These are phyloP conservation scores for Bombus difficillimus DNA, from an alignment of 1,140 invertebrate genomes.

Conservation along the genomic window DNA sequence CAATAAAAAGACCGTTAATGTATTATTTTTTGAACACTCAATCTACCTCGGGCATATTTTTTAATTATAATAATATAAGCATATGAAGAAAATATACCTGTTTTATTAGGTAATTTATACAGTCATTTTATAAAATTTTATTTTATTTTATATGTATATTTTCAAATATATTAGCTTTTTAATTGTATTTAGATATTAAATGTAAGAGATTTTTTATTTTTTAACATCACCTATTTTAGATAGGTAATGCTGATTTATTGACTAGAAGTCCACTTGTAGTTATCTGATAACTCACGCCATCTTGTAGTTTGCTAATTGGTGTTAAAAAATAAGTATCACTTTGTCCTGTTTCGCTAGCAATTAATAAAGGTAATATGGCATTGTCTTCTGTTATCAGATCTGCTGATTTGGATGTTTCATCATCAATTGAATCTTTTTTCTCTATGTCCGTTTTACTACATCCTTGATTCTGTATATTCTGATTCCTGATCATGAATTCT, in stretches of 20 bases:
- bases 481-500: slow-evolving; percentile 84
- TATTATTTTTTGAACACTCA: neutral
- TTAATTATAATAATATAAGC: neutral
- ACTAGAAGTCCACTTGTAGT: slow-evolving; percentile 68
- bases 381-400: slow-evolving; percentile 57
- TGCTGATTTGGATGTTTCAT: slow-evolving; percentile 73
- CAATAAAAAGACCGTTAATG: slow-evolving; percentile 2
- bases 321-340: slow-evolving; percentile 72
- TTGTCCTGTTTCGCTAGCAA: slow-evolving; percentile 64
- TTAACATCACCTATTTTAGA: slow-evolving; percentile 61
- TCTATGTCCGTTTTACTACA: slow-evolving; percentile 69
- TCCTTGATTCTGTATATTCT: slow-evolving; percentile 82
- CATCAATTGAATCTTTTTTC: slow-evolving; percentile 70
- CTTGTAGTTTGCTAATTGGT: slow-evolving; percentile 68
- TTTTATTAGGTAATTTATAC: slow-evolving; percentile 3
- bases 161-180: slow-evolving; percentile 35
- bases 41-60: neutral
- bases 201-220: neutral
- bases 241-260: slow-evolving; percentile 61
- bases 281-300: slow-evolving; percentile 70
- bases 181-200: slow-evolving; percentile 19
- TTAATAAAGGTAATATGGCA: slow-evolving; percentile 70
- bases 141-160: neutral
- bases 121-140: slow-evolving; percentile 24
- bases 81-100: slow-evolving; percentile 7